phyloP scores from a whole-genome alignment of 92 coral and sea anemone genomes.

The Epizoanthus ramosus region DNA sequence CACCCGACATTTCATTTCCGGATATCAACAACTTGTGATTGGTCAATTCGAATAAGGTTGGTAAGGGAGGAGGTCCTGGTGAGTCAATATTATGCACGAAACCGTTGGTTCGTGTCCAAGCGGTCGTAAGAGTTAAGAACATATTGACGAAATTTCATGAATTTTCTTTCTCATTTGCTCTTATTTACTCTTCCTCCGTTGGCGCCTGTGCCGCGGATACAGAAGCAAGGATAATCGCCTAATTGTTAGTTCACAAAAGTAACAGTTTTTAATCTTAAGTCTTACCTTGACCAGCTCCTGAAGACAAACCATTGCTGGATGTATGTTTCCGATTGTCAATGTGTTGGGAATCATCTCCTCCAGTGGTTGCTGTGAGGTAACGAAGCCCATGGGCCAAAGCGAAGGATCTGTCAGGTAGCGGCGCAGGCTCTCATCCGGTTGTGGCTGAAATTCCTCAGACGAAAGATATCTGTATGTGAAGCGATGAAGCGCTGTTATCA shows the following conservation, averaged over 20 bases:
- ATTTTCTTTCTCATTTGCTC: too few relatives aligned
- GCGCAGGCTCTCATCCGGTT: conserved; percentile 58
- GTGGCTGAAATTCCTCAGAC: conserved; percentile 70
- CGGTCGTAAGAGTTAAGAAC: too few relatives aligned
- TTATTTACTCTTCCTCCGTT: too few relatives aligned
- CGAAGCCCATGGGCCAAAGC: conserved; percentile 79
- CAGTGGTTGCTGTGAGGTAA: conserved; percentile 29
- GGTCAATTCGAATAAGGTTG: too few relatives aligned
- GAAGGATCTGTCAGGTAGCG: conserved; percentile 78
- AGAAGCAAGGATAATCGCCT: neutral
- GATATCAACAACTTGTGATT: too few relatives aligned
- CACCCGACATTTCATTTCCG: too few relatives aligned
- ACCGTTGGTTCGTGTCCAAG: too few relatives aligned
- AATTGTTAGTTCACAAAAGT: neutral
- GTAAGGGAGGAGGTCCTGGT: too few relatives aligned
- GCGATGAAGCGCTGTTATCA: conserved; percentile 80
- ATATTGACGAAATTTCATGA: too few relatives aligned
- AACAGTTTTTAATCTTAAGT: neutral
- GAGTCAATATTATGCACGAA: too few relatives aligned
- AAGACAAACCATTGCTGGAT: conserved; percentile 37
- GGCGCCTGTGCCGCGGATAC: too few relatives aligned
- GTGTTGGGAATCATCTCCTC: conserved; percentile 34
- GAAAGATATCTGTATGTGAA: conserved; percentile 91
- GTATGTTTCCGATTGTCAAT: conserved; percentile 37
- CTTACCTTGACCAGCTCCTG: conserved; percentile 53